Conservation (phyloP, 2,113 vertebrate genomes). For the Neogale vison region DNA sequence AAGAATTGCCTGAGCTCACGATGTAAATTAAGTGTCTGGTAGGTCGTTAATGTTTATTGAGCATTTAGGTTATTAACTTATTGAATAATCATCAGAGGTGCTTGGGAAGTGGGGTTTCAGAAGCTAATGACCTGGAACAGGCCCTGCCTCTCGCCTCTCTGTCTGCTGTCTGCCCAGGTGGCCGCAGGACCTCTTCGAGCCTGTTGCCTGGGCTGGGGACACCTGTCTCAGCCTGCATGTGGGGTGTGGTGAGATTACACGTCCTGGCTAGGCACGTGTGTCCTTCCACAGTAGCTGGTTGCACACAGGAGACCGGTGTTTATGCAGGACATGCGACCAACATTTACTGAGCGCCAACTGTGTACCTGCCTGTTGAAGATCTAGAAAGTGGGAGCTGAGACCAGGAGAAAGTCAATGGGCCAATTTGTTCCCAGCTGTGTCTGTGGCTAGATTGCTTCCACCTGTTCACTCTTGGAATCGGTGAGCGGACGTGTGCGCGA, state of each 20-base stretch:
- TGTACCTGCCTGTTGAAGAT: neutral
- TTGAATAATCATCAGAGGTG: neutral
- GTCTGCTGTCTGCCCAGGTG: neutral
- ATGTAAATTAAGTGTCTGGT: neutral
- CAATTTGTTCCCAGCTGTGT: fast-evolving
- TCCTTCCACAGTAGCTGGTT: fast-evolving
- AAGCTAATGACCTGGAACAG: neutral
- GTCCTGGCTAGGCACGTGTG: neutral
- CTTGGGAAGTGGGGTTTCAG: neutral
- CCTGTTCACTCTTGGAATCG: neutral
- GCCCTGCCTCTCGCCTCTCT: neutral
- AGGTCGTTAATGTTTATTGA: neutral
- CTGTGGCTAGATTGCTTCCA: neutral
- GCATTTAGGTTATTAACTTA: neutral
- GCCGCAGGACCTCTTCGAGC: neutral
- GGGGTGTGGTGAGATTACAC: neutral
- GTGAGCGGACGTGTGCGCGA: neutral
- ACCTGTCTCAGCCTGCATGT: neutral
- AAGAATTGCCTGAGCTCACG: neutral
- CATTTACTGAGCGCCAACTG: neutral
- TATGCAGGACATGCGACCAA: neutral
- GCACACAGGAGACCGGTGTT: neutral
- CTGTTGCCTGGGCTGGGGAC: neutral
- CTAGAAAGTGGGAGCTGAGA: neutral
- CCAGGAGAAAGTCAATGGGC: neutral